phyloP scores from a whole-genome alignment of 1,140 invertebrate genomes.

The Drosophila bipectinata region DNA sequence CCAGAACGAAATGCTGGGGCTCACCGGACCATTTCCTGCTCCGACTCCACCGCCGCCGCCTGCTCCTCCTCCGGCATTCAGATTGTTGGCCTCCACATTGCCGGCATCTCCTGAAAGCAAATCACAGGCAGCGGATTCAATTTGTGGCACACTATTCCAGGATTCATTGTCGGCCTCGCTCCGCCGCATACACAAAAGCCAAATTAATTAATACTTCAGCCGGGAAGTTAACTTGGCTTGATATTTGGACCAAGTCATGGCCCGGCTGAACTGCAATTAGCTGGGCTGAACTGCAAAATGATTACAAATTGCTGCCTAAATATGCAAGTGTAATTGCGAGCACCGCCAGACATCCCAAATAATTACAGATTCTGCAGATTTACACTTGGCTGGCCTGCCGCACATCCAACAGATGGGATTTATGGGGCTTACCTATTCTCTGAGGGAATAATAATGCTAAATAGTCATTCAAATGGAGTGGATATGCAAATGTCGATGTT shows the following conservation, averaged over 20 bases:
- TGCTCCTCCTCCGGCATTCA: conserved; percentile 34
- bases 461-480: conserved; percentile 16
- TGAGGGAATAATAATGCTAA: conserved; percentile 20
- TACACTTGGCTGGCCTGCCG: conserved; percentile 16
- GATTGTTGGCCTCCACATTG: conserved; percentile 70
- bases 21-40: conserved; percentile 53
- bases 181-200: conserved; percentile 1
- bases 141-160: conserved; percentile 5
- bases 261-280: conserved; percentile 18
- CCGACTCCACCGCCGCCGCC: conserved; percentile 27
- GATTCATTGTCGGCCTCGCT: background rate
- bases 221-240: conserved; percentile 6
- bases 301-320: conserved; percentile 11
- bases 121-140: conserved; percentile 16
- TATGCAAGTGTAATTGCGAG: conserved; percentile 7
- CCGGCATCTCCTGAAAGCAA: conserved; percentile 41
- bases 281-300: background rate
- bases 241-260: background rate
- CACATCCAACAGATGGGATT: conserved; percentile 24
- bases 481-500: conserved; percentile 7
- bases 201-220: conserved; percentile 37
- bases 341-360: background rate
- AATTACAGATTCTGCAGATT: conserved; percentile 24
- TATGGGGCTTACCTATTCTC: conserved; percentile 12
- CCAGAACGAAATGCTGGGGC: conserved; percentile 82